Evolutionary conservation across 30 jellyfish, hydroid and myxozoan genomes (phyloP), one percentile per base, ranked within the genome.

Genomic region (Hydractinia symbiolongicarpus): DNA sequence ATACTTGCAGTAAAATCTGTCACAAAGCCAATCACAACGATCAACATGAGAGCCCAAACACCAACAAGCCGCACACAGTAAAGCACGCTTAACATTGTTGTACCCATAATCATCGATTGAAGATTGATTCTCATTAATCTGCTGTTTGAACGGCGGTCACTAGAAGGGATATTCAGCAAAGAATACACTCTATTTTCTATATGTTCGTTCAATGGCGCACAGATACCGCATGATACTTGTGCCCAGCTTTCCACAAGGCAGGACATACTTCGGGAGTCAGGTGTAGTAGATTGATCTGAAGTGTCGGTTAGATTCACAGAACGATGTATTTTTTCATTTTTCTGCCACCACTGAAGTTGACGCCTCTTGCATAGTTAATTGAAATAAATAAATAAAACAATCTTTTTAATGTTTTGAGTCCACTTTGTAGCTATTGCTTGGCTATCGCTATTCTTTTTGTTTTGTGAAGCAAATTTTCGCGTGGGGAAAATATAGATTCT

Each of bases 101-200:
- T 89, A 61, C 96, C 96, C 53, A 82, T 81, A 11, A 89, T 78
- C 96, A 89, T 89, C 54, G 90, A 61, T 56, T 82, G 96, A 53
- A 83, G 19, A 78, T 86, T 89, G 66, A 78, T 54, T 1, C 92
- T 82, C 55, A 76, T 73, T 8, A 89, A 86, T 66, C 79, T 56
- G 40, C 91, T 77, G 53, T 82, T 62, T 8, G 96, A 84, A 8
- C 88, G 79, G 60, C 96, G 86, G 79, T 89, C 96, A 19, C 53
- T 53, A 16, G 96, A 84, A 7, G 95, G 96, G 17, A 89, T 50
- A 53, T 89, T 82, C 54, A 67, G 77, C 55, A 84, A 60, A 8
- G 96, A 89, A 51, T 9, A 40, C 16, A 61, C 53, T 17, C 58
- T 77, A 9, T 54, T 55, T 6, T 77, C 55, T 7, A 20, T 19